These are phyloP conservation scores for Cavia porcellus DNA, from an alignment of 2,113 vertebrate genomes.

Conservation along the genomic window DNA sequence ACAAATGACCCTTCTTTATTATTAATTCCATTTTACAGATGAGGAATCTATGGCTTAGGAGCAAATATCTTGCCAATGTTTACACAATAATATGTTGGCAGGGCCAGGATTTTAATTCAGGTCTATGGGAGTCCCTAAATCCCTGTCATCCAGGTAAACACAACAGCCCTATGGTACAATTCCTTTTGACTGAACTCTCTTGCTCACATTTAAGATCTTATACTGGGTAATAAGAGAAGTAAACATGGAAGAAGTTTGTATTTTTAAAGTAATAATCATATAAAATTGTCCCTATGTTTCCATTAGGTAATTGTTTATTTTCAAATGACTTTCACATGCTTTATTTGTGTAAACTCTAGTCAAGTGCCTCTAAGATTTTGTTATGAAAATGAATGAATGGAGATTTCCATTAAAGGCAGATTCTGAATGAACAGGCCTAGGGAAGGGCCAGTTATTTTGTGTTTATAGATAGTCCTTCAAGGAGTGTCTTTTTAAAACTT, in stretches of 20 bases:
- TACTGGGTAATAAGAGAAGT: not conserved
- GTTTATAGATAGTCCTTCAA: not conserved
- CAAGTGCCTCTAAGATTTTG: not conserved
- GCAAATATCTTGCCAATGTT: constrained; percentile 9
- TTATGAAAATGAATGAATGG: not conserved
- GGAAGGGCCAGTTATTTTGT: not conserved
- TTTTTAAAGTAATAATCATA: constrained; percentile 8
- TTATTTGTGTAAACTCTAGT: not conserved
- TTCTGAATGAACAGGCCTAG: not conserved
- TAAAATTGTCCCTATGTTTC: not conserved
- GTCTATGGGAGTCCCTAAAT: not conserved
- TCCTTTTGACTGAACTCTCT: not conserved
- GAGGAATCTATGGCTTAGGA: not conserved
- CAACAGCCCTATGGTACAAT: not conserved
- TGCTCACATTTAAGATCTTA: constrained; percentile 10
- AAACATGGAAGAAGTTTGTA: not conserved
- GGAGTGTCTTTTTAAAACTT: not conserved
- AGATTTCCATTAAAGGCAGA: constrained; percentile 35
- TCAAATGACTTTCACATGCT: constrained; percentile 48
- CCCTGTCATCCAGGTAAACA: not conserved
- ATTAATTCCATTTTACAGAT: not conserved
- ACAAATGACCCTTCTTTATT: not conserved
- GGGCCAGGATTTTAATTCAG: constrained; percentile 47
- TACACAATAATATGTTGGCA: not conserved
- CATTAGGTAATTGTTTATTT: constrained; percentile 26